Base-by-base conservation (phyloP, 1,140 invertebrate species). In the Myzus persicae region DNA sequence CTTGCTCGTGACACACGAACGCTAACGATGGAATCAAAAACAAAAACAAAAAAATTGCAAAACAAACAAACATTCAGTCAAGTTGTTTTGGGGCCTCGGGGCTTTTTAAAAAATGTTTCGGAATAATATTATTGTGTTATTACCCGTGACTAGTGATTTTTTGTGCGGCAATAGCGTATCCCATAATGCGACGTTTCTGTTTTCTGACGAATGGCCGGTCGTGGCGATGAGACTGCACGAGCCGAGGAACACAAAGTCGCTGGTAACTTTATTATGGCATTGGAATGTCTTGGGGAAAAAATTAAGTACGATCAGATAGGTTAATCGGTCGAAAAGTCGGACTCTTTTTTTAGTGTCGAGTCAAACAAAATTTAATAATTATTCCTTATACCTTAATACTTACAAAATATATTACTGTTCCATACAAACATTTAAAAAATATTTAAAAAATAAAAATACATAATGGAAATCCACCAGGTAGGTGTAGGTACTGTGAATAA, bases 131-230 rank as follows among this genome's bases (percentile, higher is more conserved):
- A n/a, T 76, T 18, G 59, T 18, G 2, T 76, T 76, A 90, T 90
- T 95, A 97, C 97, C 97, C 95, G 98, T 97, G 90, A 99, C 97
- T 94, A 99, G 96, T 82, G 98, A 97, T 96, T 99, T 99, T 94
- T 98, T 98, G 94, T 98, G 97, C 14, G 99, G 99, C 95, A 99
- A 96, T 89, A 99, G 96, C 1, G 99, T 99, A 95, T 99, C 99
- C 99, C 99, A 99, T 93, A 99, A 96, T 89, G 98, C 98, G n/a
- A 99, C 98, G 95, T 99, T 99, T 94, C 98, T 98, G 94, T 98
- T 98, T 95, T 99, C 99, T 1, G 98, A 98, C 95, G 98, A 98
- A 95, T 99, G 98, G 31, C 99, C 99, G 93, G 98, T 98, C 93
- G 99, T 99, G n/a, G 99, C 99, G 82, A 99, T 96, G 94, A 99